Base-by-base conservation (phyloP, 1,140 invertebrate genomes). In the Leptinotarsa lineolata region DNA sequence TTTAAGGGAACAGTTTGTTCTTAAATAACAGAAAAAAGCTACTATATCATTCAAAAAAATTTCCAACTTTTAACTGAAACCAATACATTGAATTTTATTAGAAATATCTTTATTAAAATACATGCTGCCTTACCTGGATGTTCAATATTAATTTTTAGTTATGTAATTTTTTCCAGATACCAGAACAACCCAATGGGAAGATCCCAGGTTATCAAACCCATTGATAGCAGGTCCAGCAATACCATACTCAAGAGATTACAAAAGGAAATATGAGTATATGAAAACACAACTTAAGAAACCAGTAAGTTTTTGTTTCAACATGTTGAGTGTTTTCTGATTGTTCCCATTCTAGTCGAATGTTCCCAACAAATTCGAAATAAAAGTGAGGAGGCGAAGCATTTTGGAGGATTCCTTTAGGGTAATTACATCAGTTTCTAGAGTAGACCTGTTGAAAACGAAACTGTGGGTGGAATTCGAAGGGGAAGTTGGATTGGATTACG, bases 401-500 rank as follows among this genome's bases (percentile, higher is more conserved):
- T 87, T 99, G 74, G 98, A 99, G 87, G 97, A 99, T 85, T 99
- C 97, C 3, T 96, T 94, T 85, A 89, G 94, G 82, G 94, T 94
- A 79, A 96, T 96, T 81, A 95, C 91, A 78, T 93, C 92, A 71
- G 94, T 96, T 24, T 74, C 77, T 63, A 88, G 94, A 80, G 89
- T 94, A 64, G 95, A 97, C 82, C 88, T 97, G 79, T 88, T 99
- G 70, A 97, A 98, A 86, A 97, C 97, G 45, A 99, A 99, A 87
- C 86, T 99, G 69, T 99, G 97, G 97, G 93, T 99, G 48, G 97
- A 99, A 86, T 99, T 99, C 87, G 96, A 99, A 83, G 95, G 95
- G 20, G 97, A 99, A 88, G 92, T 96, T 71, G 97, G 97, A 3
- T 87, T 98, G 45, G 98, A 99, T 88, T 99, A 99, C 85, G 97